Percentiles rank a stretch among this genome's conserved stretches.
Evolutionary conservation across 2,888 invertebrate species (phyloP).

Genomic region (Callinectes sapidus): DNA sequence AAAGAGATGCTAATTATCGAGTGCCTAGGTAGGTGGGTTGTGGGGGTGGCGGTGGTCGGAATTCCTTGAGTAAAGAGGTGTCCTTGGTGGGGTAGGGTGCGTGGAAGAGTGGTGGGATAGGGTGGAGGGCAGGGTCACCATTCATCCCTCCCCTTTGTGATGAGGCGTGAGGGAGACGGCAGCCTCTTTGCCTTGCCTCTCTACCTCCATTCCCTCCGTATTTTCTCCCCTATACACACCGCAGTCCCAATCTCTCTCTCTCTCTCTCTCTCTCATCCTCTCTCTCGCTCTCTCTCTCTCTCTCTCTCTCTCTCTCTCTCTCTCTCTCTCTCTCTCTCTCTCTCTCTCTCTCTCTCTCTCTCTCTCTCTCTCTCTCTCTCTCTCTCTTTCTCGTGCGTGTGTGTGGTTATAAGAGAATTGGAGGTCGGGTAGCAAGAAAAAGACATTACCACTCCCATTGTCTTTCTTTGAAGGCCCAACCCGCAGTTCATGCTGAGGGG

Average conservation of each 20-base stretch:
- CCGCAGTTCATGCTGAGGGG: background rate
- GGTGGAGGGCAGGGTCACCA: background rate
- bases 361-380: background rate
- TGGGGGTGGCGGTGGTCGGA: background rate
- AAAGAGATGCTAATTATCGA: conserved; percentile 24
- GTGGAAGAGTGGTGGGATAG: background rate
- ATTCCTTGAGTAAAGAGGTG: background rate
- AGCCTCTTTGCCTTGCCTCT: background rate
- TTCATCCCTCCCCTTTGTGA: background rate
- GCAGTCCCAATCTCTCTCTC: conserved; percentile 6
- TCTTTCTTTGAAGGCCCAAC: background rate
- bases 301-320: background rate
- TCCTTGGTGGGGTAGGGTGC: background rate
- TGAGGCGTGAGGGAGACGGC: background rate
- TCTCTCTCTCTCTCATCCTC: conserved; percentile 14
- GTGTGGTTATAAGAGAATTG: background rate
- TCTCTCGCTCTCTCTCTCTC: background rate
- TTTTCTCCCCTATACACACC: too few species aligned
- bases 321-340: background rate
- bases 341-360: conserved; percentile 11
- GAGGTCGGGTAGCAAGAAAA: background rate
- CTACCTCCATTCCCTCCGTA: background rate
- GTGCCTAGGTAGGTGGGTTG: background rate
- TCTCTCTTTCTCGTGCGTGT: background rate
- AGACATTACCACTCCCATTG: background rate